phyloP scores from a whole-genome alignment of 2,113 vertebrate genomes.

The Perccottus glenii region DNA sequence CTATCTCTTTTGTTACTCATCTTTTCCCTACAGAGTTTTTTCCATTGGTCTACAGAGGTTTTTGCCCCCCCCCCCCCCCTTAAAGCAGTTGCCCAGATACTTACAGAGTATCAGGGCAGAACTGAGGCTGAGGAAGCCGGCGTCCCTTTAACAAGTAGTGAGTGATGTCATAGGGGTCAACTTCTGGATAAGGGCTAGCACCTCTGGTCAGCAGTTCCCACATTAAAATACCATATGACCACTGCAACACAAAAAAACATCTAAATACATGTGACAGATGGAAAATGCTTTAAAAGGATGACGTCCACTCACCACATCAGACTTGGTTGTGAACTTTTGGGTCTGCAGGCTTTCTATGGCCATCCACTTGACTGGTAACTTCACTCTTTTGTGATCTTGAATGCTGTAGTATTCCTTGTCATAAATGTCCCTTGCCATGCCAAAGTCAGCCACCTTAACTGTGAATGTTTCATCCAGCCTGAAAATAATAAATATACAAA shows the following conservation, averaged over 20 bases:
- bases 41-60: no score
- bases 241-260: constrained; percentile 72
- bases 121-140: constrained; percentile 89
- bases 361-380: constrained; percentile 98
- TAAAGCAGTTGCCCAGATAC: constrained; percentile 55
- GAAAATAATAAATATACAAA: constrained; percentile 2
- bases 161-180: constrained; percentile 93
- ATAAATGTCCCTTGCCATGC: constrained; percentile 89
- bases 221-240: constrained; percentile 93
- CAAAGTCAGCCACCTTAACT: constrained; percentile 96
- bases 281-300: background rate
- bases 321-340: constrained; percentile 95
- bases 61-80: no score
- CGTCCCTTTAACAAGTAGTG: constrained; percentile 86
- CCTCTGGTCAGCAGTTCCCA: constrained; percentile 97
- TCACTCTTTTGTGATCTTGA: constrained; percentile 82
- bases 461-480: constrained; percentile 93
- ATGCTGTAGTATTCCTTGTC: constrained; percentile 97
- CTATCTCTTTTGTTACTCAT: no score
- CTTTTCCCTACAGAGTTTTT: no score
- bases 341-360: constrained; percentile 95
- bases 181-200: constrained; percentile 87
- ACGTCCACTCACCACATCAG: constrained; percentile 87
- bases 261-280: background rate
- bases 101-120: constrained; percentile 91